phyloP scores from a whole-genome alignment of 2,113 vertebrate species.

The Craseonycteris thonglongyai region DNA sequence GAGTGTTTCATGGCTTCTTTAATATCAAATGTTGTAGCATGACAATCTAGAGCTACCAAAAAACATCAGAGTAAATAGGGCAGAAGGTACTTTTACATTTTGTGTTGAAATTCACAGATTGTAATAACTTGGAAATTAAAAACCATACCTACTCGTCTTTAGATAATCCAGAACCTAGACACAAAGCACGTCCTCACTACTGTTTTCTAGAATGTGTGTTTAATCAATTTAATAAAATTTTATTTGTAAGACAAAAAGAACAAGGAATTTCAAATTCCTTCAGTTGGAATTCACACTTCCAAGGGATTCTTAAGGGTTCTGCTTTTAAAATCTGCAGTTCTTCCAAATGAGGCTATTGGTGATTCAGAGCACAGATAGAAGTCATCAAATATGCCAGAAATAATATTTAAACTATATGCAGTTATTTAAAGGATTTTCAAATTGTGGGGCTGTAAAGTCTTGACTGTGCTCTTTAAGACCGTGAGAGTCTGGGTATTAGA shows the following conservation, averaged over 20 bases:
- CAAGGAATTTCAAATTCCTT: background rate
- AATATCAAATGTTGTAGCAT: background rate
- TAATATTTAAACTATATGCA: conserved; percentile 60
- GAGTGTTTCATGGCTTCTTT: conserved; percentile 42
- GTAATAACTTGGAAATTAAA: background rate
- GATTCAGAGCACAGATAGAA: conserved; percentile 35
- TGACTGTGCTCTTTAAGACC: conserved; percentile 63
- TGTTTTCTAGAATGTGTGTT: background rate
- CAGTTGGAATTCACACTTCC: background rate
- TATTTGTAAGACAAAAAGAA: background rate
- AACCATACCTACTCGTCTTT: background rate
- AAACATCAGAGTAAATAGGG: background rate
- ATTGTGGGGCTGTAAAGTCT: conserved; percentile 61
- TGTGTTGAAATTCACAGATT: background rate
- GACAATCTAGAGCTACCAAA: background rate
- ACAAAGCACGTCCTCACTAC: background rate
- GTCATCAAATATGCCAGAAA: conserved; percentile 33
- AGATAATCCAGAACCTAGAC: background rate
- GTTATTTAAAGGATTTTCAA: conserved; percentile 66
- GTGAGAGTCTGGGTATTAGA: conserved; percentile 69
- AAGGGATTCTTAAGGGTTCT: background rate
- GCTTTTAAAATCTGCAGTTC: background rate
- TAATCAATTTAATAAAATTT: background rate
- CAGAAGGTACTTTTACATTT: background rate
- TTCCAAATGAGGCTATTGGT: conserved; percentile 22